Evolutionary conservation across 1,140 invertebrate species (phyloP), one percentile per base, ranked within the genome.

Genomic region (Neotoxoptera formosana): DNA sequence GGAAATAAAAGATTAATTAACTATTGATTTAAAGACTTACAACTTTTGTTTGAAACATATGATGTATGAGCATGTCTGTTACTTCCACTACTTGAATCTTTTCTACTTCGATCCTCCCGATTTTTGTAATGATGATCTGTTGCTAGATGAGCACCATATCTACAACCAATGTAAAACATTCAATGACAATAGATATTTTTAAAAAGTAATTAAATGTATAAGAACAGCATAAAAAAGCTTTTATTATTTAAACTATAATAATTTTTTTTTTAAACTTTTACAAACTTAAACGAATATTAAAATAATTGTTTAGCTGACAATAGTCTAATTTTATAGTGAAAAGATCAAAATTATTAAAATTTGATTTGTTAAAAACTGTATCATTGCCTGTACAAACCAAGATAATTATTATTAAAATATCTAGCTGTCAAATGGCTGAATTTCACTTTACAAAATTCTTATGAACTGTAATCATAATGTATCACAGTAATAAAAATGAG

Each of bases 31-130:
- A 1, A 89, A 41, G 0, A 86, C 91, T 93, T 86, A 93, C 91
- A 93, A 93, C 48, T 93, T 93, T 93, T 93, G 36, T 47, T 93
- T 84, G 91, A 86, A 56, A 86, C 91, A 56, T 93, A 93, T 51
- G 81, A 30, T 6, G 81, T 2, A 93, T 92, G 48, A 53, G 47
- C 48, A 84, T 93, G 91, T 56, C 81, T 51, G 47, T 36, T 93
- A 86, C 30, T 84, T 30, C 48, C 91, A 56, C 81, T 21, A n/a
- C 36, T 93, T 51, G 91, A 93, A 17, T 93, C 91, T 93, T 93
- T 93, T 1, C 91, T 93, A 86, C 91, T 81, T n/a, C 91, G 81
- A 53, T 86, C 91, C 60, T 93, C 91, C 56, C 91, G 81, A 41
- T 36, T 93, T 86, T 51, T 83, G 23, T 93, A 93, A 93, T 93